phyloP scores from a whole-genome alignment of 2,888 invertebrate genomes.

The Ecdyonurus torrentis region DNA sequence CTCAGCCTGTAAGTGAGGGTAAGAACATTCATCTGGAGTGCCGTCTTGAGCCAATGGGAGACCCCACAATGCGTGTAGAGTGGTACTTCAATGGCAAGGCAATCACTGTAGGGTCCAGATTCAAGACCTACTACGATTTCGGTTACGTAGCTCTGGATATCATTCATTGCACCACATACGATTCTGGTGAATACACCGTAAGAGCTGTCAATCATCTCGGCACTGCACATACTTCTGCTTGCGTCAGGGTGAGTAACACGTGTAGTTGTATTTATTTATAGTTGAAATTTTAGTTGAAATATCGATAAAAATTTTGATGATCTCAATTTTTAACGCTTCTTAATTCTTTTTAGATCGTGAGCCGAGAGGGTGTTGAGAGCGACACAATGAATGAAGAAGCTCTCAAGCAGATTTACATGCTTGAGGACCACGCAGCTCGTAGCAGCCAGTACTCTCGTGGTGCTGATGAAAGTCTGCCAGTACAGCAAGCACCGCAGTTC shows the following conservation, averaged over 20 bases:
- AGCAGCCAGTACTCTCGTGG: constrained; percentile 37
- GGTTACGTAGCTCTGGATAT: constrained; percentile 95
- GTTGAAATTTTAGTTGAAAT: too few species aligned
- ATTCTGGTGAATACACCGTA: constrained; percentile 90
- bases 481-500: constrained; percentile 74
- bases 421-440: constrained; percentile 57
- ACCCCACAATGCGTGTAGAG: constrained; percentile 88
- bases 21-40: constrained; percentile 85
- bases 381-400: constrained; percentile 87
- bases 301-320: not conserved
- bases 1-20: constrained; percentile 70
- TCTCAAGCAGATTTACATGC: constrained; percentile 75
- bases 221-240: constrained; percentile 78
- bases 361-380: constrained; percentile 63
- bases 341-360: constrained; percentile 35
- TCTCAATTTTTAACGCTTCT: too few species aligned
- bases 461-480: constrained; percentile 61
- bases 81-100: constrained; percentile 91
- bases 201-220: constrained; percentile 88
- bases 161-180: constrained; percentile 80
- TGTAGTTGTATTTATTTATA: too few species aligned
- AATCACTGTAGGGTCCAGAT: constrained; percentile 70
- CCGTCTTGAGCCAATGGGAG: constrained; percentile 85
- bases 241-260: constrained; percentile 50
- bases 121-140: constrained; percentile 90